A percentile compares a stretch with the other conserved stretches of the same genome.
Conservation (phyloP, 30 jellyfish, hydroid and myxozoan genomes). For the Cassiopea andromeda region DNA sequence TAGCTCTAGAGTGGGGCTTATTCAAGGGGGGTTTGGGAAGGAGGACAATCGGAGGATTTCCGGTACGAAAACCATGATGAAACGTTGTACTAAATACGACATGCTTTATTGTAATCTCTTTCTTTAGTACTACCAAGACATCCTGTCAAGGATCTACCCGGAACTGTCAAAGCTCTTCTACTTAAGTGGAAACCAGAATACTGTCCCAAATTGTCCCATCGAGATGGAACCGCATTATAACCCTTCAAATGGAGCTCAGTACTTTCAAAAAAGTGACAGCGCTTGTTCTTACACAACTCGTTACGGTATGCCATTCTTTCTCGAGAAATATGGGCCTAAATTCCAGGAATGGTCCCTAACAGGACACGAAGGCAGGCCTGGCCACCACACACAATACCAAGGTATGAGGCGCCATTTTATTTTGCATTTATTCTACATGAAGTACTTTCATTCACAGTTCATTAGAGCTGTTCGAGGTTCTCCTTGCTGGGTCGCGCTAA, state of each 20-base stretch:
- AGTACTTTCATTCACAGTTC: too few species aligned
- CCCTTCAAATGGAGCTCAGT: slow-evolving; percentile 95
- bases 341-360: slow-evolving; percentile 97
- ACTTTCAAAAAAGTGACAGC: slow-evolving; percentile 78
- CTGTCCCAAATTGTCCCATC: slow-evolving; percentile 96
- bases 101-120: background rate
- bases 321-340: slow-evolving; percentile 94
- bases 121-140: slow-evolving; percentile 66
- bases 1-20: too few species aligned
- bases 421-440: background rate
- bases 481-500: too few species aligned
- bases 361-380: slow-evolving; percentile 99
- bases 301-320: slow-evolving; percentile 91
- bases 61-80: too few species aligned
- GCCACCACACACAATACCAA: slow-evolving; percentile 91
- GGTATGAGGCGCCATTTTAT: slow-evolving; percentile 10
- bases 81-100: too few species aligned
- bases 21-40: too few species aligned
- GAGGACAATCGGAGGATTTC: too few species aligned
- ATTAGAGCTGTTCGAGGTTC: too few species aligned
- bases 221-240: slow-evolving; percentile 90
- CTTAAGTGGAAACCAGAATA: slow-evolving; percentile 86
- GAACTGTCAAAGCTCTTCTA: slow-evolving; percentile 60
- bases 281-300: slow-evolving; percentile 74
- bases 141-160: slow-evolving; percentile 81